A percentile compares a stretch with the other conserved stretches of the same genome.
Conservation (phyloP, 1,140 invertebrate species). For the Thrips palmi region DNA sequence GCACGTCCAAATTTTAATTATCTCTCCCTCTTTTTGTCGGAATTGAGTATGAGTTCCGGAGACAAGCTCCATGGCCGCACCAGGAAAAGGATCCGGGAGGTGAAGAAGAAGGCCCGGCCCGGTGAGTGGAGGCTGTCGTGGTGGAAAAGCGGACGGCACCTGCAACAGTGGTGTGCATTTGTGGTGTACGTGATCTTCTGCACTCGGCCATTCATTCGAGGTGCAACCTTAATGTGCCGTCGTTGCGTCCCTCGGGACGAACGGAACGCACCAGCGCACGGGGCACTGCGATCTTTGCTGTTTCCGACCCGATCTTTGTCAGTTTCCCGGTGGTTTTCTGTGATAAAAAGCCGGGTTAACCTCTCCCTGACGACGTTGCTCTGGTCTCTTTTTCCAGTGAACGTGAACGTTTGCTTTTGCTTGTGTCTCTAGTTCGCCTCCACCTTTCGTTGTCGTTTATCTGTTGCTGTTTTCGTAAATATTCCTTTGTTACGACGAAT, state of each 20-base stretch:
- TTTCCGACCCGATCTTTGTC: too few species aligned
- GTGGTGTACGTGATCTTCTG: neutral
- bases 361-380: neutral
- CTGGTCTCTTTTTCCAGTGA: neutral
- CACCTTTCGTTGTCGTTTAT: neutral
- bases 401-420: neutral
- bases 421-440: neutral
- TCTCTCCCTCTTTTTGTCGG: conserved; percentile 15
- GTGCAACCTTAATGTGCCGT: conserved; percentile 1
- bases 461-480: conserved; percentile 1
- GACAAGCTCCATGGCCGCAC: conserved; percentile 50
- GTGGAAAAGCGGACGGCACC: neutral
- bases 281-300: too few species aligned
- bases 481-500: conserved; percentile 1
- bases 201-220: neutral
- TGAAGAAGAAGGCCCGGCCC: conserved; percentile 72
- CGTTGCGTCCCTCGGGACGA: neutral
- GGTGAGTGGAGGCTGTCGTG: conserved; percentile 32
- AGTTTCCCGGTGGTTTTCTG: too few species aligned
- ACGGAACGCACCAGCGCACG: neutral
- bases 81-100: conserved; percentile 67
- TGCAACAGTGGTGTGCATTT: neutral
- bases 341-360: neutral
- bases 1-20: conserved; percentile 18
- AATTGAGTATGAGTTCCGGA: conserved; percentile 29